Evolutionary conservation across 2,888 invertebrate genomes (phyloP), one percentile per base, ranked within the genome.

Genomic region (Iphiclides podalirius): DNA sequence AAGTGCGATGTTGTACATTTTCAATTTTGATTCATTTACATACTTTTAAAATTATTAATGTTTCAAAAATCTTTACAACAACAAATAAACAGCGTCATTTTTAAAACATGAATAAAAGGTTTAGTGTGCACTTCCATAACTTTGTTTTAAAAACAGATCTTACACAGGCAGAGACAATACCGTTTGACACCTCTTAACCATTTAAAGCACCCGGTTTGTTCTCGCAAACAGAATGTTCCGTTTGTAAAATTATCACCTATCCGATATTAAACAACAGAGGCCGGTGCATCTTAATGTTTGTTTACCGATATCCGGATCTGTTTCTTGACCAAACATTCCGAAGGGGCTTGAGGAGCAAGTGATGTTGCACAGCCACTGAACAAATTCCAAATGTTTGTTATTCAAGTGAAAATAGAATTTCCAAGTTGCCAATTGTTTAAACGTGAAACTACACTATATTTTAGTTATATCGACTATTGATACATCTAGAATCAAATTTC

Each of bases 221-320:
- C 34, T 17, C 15, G 1, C 17, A 12, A 38, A 36, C 6, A 20
- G 43, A 47, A 16, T 47, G 36, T 49, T 49, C 11, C 47, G 50
- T 52, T 49, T 48, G 49, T 51, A 52, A 53, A 38, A 47, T 53
- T 45, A 58, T 52, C 47, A 49, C 51, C 43, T 61, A 53, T 60
- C 58, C 54, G 53, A 50, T 54, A 49, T 50, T 45, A 55, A 58
- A 63, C 62, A 60, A 60, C 57, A 47, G 58, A 54, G 57, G 53
- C 58, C 55, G 55, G 43, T 45, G 46, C 31, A 52, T 58, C 57
- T 58, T 40, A 56, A 47, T 58, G 61, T 70, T 71, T 75, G 63
- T 76, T 75, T 73, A 71, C 65, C 53, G 52, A 66, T 64, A 67
- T 61, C 59, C 60, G 53, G 61, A 57, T 61, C 58, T 57, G 57